These are phyloP conservation scores for Psammodynastes pulverulentus DNA, from an alignment of 2,113 vertebrate species.

Conservation along the genomic window DNA sequence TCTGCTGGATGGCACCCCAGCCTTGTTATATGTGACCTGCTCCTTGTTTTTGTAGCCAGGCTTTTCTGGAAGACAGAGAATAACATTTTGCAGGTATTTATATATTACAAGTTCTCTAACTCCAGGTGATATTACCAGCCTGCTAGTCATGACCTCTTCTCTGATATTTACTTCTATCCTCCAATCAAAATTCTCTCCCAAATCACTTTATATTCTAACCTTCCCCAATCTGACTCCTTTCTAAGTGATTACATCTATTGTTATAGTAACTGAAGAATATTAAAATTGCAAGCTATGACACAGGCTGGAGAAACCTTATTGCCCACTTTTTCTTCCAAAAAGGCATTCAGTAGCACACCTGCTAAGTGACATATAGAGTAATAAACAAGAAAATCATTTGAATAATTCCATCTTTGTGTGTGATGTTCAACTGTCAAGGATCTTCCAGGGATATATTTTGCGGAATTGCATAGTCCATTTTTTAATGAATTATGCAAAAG, in stretches of 20 bases:
- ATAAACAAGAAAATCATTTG: not conserved
- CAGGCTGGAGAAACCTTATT: not conserved
- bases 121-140: not conserved
- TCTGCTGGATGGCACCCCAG: not conserved
- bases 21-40: conserved; percentile 19
- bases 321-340: not conserved
- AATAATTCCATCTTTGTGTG: not conserved
- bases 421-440: not conserved
- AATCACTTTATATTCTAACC: not conserved
- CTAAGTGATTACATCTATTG: not conserved
- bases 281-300: not conserved
- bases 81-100: not conserved
- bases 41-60: conserved; percentile 22
- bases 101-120: not conserved
- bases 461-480: not conserved
- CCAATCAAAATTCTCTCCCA: not conserved
- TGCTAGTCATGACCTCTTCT: not conserved
- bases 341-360: not conserved
- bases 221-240: not conserved
- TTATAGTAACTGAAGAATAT: not conserved
- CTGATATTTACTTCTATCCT: not conserved
- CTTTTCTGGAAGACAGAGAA: conserved; percentile 36
- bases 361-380: not conserved
- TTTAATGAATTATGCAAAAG: not conserved
- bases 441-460: not conserved